These are phyloP conservation scores for Tautogolabrus adspersus DNA, from an alignment of 2,113 vertebrate species.

Conservation along the genomic window DNA sequence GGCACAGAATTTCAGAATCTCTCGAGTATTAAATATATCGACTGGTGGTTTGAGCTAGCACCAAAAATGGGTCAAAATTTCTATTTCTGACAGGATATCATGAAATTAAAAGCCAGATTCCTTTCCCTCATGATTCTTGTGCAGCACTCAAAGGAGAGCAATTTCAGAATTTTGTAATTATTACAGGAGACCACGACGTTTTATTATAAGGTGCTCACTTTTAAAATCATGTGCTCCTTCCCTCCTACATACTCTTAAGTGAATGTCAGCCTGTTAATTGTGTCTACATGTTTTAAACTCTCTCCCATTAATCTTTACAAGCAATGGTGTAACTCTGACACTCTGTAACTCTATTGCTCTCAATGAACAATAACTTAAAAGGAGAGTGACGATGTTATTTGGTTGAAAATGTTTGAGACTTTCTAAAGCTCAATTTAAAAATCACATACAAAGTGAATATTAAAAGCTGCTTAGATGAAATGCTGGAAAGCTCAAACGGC, in stretches of 20 bases:
- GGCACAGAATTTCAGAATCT: neutral
- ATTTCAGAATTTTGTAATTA: neutral
- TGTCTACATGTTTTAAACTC: neutral
- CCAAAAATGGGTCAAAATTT: slow-evolving; percentile 4
- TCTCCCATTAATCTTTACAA: slow-evolving; percentile 4
- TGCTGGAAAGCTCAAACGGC: neutral
- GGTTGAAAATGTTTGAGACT: neutral
- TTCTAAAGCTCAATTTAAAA: no score
- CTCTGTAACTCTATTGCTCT: neutral
- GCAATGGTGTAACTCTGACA: neutral
- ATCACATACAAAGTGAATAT: neutral
- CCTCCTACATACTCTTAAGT: neutral
- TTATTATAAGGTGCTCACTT: neutral
- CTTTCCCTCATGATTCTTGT: neutral
- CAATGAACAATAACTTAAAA: neutral
- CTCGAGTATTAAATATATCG: neutral
- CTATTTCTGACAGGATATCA: neutral
- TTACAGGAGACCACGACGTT: no score
- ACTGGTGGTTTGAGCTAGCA: neutral
- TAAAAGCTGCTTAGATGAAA: neutral
- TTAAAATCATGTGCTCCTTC: slow-evolving; percentile 9
- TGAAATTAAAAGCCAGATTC: neutral
- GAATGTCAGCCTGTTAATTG: slow-evolving; percentile 4
- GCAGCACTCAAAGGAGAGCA: neutral
- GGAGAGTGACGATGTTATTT: neutral